Percentiles rank a stretch among this genome's conserved stretches.
Conservation (phyloP, 2,888 invertebrate genomes). For the Arge pagana region DNA sequence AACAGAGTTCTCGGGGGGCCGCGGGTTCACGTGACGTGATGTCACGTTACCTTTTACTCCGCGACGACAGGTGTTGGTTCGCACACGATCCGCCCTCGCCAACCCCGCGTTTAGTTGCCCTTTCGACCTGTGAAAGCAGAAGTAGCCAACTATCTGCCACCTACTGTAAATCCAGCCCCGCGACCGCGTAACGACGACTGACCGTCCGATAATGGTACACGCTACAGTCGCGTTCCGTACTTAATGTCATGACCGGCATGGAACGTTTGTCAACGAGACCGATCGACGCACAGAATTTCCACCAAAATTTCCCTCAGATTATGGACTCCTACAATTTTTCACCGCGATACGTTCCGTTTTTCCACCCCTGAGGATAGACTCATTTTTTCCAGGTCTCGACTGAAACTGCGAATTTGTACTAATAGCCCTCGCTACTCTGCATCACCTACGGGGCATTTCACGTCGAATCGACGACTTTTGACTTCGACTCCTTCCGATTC, state of each 20-base stretch:
- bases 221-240: constrained; percentile 7
- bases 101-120: constrained; percentile 21
- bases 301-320: no score
- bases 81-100: constrained; percentile 28
- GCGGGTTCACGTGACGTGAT: constrained; percentile 46
- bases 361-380: no score
- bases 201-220: constrained; percentile 28
- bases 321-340: no score
- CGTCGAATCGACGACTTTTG: no score
- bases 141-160: constrained; percentile 28
- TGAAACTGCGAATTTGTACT: no score
- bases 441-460: no score
- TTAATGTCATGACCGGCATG: constrained; percentile 9
- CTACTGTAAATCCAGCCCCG: constrained; percentile 32
- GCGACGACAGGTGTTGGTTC: constrained; percentile 41
- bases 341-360: no score
- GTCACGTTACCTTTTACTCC: constrained; percentile 42
- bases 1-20: constrained; percentile 19
- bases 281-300: no score
- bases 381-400: no score
- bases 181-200: constrained; percentile 37
- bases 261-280: constrained; percentile 5
- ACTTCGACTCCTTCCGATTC: no score
- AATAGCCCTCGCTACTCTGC: no score
- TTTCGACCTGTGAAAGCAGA: constrained; percentile 19